A percentile compares a stretch with the other conserved stretches of the same genome.
These are phyloP conservation scores for Rhynchophorus ferrugineus DNA, from an alignment of 1,140 invertebrate species.

Conservation along the genomic window DNA sequence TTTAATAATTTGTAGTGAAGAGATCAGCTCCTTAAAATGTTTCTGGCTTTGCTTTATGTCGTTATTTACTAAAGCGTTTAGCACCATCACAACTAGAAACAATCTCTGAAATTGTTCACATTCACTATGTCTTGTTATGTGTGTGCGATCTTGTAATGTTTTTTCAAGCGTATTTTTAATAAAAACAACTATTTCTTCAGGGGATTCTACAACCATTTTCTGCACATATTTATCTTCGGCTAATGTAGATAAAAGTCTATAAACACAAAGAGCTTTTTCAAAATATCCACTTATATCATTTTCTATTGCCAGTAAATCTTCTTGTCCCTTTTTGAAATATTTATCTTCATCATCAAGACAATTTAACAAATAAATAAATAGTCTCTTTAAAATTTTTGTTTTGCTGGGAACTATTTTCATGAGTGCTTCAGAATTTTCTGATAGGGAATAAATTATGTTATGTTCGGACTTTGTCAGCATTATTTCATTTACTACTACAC, in stretches of 20 bases:
- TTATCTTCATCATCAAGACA: constrained; percentile 21
- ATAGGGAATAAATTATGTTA: constrained; percentile 1
- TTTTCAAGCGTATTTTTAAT: constrained; percentile 30
- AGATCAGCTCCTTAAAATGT: constrained; percentile 26
- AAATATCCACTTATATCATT: constrained; percentile 20
- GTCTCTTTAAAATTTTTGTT: constrained; percentile 6
- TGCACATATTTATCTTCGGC: constrained; percentile 39
- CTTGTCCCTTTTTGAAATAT: constrained; percentile 24
- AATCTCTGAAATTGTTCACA: constrained; percentile 35
- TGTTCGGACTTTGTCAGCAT: constrained; percentile 12
- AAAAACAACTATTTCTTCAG: constrained; percentile 33
- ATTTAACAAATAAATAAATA: constrained; percentile 28
- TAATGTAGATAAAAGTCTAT: constrained; percentile 34
- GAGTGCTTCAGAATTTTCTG: constrained; percentile 15
- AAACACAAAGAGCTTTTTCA: constrained; percentile 28
- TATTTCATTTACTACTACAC: constrained; percentile 9
- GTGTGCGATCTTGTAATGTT: constrained; percentile 29
- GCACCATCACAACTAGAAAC: constrained; percentile 44
- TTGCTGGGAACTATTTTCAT: constrained; percentile 17
- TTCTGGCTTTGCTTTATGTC: constrained; percentile 6
- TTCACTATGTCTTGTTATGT: constrained; percentile 27
- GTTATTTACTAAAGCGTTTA: constrained; percentile 42
- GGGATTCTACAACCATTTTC: constrained; percentile 35
- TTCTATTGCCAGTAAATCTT: constrained; percentile 24
- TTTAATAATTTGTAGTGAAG: constrained; percentile 24